These are phyloP conservation scores for Platyrinchus mystaceus DNA, from an alignment of 2,797 vertebrate genomes.

Conservation along the genomic window DNA sequence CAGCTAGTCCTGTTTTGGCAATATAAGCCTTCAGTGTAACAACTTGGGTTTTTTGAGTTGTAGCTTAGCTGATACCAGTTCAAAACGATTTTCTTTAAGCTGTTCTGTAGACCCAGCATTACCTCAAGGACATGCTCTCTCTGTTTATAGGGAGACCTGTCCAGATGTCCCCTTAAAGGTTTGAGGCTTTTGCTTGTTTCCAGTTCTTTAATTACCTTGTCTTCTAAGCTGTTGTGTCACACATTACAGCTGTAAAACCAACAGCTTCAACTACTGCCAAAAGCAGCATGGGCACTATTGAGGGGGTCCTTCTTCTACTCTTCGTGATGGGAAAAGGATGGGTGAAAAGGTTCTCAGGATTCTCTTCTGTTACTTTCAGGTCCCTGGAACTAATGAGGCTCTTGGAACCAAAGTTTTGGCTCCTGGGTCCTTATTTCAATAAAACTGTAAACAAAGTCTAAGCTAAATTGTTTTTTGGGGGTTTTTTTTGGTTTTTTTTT, in stretches of 20 bases:
- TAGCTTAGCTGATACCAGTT: background rate
- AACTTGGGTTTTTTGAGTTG: background rate
- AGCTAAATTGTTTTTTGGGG: background rate
- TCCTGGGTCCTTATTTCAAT: background rate
- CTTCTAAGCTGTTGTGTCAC: background rate
- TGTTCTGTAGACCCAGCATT: background rate
- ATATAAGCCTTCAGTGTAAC: rapidly evolving
- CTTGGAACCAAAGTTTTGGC: background rate
- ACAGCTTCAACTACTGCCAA: background rate
- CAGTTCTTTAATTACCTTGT: background rate
- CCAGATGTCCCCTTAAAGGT: background rate
- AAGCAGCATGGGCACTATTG: rapidly evolving
- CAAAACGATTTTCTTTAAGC: background rate
- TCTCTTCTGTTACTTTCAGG: constrained; percentile 28
- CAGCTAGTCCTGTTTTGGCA: background rate
- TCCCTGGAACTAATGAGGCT: background rate
- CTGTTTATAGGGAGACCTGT: background rate
- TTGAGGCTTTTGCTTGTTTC: background rate
- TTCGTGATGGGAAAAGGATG: rapidly evolving
- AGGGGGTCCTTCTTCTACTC: background rate
- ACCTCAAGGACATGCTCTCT: rapidly evolving
- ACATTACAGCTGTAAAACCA: background rate
- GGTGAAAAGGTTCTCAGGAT: background rate
- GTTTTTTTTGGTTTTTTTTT: background rate
- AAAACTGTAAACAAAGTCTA: background rate